Percentiles rank a stretch among this genome's conserved stretches.
Conservation (phyloP, 2,797 vertebrate genomes). For the Crypturellus tataupa region DNA sequence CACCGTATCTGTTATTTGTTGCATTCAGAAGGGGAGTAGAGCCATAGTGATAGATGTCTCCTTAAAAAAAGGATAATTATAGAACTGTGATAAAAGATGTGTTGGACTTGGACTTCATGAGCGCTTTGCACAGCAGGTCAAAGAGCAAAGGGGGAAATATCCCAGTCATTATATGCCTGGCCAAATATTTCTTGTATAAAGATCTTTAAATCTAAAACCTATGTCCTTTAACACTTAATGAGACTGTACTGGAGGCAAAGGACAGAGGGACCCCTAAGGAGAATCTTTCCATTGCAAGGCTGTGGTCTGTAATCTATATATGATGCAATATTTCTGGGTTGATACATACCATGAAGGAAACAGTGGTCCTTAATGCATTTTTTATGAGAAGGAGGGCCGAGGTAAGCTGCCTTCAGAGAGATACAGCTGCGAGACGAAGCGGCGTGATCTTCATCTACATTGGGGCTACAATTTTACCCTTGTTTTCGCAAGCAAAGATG, state of each 20-base stretch:
- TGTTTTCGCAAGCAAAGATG: background rate
- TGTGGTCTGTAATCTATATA: background rate
- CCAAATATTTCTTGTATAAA: background rate
- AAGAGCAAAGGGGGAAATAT: background rate
- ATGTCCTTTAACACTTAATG: background rate
- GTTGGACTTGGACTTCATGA: background rate
- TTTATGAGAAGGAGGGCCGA: background rate
- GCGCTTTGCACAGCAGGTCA: background rate
- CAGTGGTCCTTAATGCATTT: background rate
- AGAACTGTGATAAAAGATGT: background rate
- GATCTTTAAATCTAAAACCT: background rate
- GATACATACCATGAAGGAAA: background rate
- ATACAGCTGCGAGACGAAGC: background rate
- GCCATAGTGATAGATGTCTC: background rate
- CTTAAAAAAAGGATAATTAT: background rate
- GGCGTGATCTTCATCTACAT: background rate
- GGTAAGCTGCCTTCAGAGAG: background rate
- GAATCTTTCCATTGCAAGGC: accelerated
- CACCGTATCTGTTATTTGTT: background rate
- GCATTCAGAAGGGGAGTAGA: background rate
- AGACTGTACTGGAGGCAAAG: background rate
- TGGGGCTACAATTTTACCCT: background rate
- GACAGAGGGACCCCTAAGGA: background rate
- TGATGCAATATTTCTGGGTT: background rate
- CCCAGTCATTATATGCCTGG: background rate